Evolutionary conservation across 2,888 invertebrate species (phyloP), one percentile per base, ranked within the genome.

Genomic region (Serrognathus titanus): DNA sequence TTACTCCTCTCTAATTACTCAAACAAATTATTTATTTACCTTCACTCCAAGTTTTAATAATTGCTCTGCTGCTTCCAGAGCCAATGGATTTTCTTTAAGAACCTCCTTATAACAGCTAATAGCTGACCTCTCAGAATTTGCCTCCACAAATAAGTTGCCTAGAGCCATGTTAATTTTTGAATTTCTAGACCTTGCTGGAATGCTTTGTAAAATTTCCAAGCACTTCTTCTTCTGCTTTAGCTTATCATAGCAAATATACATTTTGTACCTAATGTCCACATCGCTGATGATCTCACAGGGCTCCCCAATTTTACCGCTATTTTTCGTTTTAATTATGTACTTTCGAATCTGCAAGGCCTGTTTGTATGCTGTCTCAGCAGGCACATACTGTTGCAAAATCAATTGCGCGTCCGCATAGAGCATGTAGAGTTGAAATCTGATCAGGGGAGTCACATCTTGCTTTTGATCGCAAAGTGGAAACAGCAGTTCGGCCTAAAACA

Each of bases 91-190:
- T 69, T 85, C 85, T 62, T 86, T 82, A 48, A 93, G 71, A 8
- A 92, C 90, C 78, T 92, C 92, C 72, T 89, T 91, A 71, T 87
- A 92, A 35, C 87, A 85, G 1, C 86, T 82, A 49, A 88, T 84
- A 0, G 90, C 90, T 11, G 87, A 86, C 50, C 87, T 76, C 65
- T 88, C 88, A 78, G 85, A 85, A 9, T 88, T 88, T 54, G 82
- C 81, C 60, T 86, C 83, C 65, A 85, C 84, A 65, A 88, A 88
- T 63, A 92, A 79, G 71, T 86, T 85, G 4, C 87, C 92, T 51
- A 92, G 73, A 9, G 90, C 85, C 83, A 91, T 85, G 70, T 92
- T 89, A 3, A 91, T 83, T 73, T 88, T 87, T 0, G 89, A 81
- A 16, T 85, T 85, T 54, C 91, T 79, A 52, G 85, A 83, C 69